Base-by-base conservation (phyloP, 2,888 invertebrate genomes). In the Conistra vaccinii region DNA sequence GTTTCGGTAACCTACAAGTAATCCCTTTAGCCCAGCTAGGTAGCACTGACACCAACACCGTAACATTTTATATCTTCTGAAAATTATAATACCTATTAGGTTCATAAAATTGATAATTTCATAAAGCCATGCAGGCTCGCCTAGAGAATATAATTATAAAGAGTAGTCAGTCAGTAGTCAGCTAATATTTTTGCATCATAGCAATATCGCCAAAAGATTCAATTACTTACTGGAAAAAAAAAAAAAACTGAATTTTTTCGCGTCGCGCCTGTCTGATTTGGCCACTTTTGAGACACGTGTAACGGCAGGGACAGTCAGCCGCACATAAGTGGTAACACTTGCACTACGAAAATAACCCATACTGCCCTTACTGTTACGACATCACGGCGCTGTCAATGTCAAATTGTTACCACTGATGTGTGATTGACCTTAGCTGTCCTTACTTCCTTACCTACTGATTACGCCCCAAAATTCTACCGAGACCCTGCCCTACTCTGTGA, bases 21-120 rank as follows among this genome's bases (percentile, higher is more conserved):
- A 80, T 45, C 91, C 91, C 58, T 87, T 86, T 58, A 91, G 77
- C 3, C 79, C 83, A 69, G 91, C 90, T 61, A 90, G 80, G 65
- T 90, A 90, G 73, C 90, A 90, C 65, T 90, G 91, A 70, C 90
- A 89, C 90, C 91, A 91, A 72, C 90, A 90, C 71, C 83, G 81
- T 2, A 91, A 72, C 76, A 91, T 63, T 87, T 91, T 90, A 51
- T 85, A 86, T 80, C 72, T 86, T 72, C 91, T 91, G 87, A 53
- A 89, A 89, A 70, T 51, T 20, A 42, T 39, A n/a, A n/a, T n/a
- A n/a, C n/a, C n/a, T n/a, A 42, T 23, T 12, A 32, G 1, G 6
- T 3, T 42, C 10, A 35, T 32, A 7, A 7, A 35, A 60, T 35
- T 60, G 12, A 32, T 7, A 6, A 29, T 23, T 23, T 32, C 20